Percentiles rank a stretch among this genome's conserved stretches.
phyloP scores from a whole-genome alignment of 2,797 vertebrate species.

The Hephaestus fuliginosus region DNA sequence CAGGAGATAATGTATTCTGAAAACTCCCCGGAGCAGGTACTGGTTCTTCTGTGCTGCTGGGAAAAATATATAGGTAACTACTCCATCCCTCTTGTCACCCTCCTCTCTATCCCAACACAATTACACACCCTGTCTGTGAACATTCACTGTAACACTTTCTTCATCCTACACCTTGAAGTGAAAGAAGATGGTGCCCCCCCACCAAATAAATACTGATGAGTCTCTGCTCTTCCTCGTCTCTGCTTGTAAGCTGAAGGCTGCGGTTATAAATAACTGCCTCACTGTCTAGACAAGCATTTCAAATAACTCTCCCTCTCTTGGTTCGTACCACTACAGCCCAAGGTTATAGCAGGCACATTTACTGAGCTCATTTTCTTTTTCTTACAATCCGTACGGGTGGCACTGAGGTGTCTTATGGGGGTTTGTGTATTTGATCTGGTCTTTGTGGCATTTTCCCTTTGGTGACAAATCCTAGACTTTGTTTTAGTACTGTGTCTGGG shows the following conservation, averaged over 20 bases:
- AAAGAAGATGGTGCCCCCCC: constrained; percentile 12
- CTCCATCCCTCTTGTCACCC: constrained; percentile 7
- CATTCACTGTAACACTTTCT: neutral
- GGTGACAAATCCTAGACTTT: constrained; percentile 9
- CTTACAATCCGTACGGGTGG: constrained; percentile 34
- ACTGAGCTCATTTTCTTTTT: constrained; percentile 24
- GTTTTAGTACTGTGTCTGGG: neutral
- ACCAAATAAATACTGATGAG: constrained; percentile 32
- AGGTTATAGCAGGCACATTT: constrained; percentile 30
- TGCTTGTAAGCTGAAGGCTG: constrained; percentile 33
- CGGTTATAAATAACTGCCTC: constrained; percentile 61
- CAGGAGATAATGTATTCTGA: constrained; percentile 61
- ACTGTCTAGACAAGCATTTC: constrained; percentile 56
- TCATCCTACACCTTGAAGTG: constrained; percentile 20
- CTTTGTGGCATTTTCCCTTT: constrained; percentile 13
- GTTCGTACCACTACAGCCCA: constrained; percentile 33
- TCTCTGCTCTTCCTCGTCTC: constrained; percentile 17
- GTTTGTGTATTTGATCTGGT: constrained; percentile 1
- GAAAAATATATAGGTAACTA: constrained; percentile 38
- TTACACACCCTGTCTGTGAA: constrained; percentile 15
- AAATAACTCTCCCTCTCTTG: constrained; percentile 34
- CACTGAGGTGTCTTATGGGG: constrained; percentile 25
- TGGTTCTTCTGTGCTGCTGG: constrained; percentile 31
- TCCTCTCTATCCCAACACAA: neutral
- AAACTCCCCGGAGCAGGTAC: constrained; percentile 46